A percentile compares a stretch with the other conserved stretches of the same genome.
These are phyloP conservation scores for Euwallacea fornicatus DNA, from an alignment of 1,140 invertebrate species.

Conservation along the genomic window DNA sequence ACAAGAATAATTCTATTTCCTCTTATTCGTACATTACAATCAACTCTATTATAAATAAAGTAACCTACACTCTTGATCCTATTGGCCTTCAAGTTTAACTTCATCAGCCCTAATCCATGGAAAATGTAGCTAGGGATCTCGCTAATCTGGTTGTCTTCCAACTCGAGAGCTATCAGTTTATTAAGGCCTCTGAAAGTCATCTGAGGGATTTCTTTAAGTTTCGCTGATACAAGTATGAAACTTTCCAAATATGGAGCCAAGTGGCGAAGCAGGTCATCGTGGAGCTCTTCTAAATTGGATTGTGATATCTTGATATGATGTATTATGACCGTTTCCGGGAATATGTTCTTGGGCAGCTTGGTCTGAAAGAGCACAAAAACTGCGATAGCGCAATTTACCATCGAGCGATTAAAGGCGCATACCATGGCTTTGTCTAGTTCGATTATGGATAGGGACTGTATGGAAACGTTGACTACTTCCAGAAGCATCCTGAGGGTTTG, in stretches of 20 bases:
- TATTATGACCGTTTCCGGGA: constrained; percentile 71
- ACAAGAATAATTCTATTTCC: too few relatives aligned
- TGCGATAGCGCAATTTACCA: not conserved
- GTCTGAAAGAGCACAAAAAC: constrained; percentile 49
- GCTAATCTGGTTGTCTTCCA: constrained; percentile 81
- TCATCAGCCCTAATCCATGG: constrained; percentile 78
- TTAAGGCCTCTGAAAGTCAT: constrained; percentile 73
- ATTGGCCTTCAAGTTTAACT: constrained; percentile 84
- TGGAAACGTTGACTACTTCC: constrained; percentile 62
- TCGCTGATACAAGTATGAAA: constrained; percentile 77
- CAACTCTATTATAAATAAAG: too few relatives aligned
- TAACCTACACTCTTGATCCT: constrained; percentile 61
- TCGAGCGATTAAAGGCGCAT: not conserved
- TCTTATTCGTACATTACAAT: too few relatives aligned
- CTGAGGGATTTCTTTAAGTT: constrained; percentile 78
- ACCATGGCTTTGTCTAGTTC: constrained; percentile 74
- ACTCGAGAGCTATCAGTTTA: constrained; percentile 75
- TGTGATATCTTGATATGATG: constrained; percentile 82
- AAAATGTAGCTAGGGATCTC: constrained; percentile 85
- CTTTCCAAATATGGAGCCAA: constrained; percentile 76
- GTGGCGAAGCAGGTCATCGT: constrained; percentile 72
- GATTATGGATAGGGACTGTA: constrained; percentile 85
- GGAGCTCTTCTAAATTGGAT: constrained; percentile 73
- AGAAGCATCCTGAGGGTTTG: constrained; percentile 56
- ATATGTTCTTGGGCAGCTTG: constrained; percentile 68